These are phyloP conservation scores for Heteropelma amictum DNA, from an alignment of 2,888 invertebrate species.

Conservation along the genomic window DNA sequence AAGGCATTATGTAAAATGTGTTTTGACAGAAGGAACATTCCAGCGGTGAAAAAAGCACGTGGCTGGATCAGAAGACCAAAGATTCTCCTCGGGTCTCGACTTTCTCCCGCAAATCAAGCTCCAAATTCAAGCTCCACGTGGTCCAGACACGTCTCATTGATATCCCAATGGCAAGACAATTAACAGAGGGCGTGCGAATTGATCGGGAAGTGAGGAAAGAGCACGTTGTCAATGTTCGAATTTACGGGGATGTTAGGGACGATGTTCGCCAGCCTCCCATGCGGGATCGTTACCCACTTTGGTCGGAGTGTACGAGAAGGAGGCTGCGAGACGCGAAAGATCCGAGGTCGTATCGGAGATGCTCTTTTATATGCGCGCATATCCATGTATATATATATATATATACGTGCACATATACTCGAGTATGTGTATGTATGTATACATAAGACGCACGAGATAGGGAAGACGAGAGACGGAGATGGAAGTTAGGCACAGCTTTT, in stretches of 20 bases:
- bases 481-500: conserved; percentile 21
- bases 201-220: conserved; percentile 48
- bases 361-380: not conserved
- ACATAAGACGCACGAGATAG: not conserved
- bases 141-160: too few relatives aligned
- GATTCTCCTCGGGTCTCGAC: too few relatives aligned
- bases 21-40: too few relatives aligned
- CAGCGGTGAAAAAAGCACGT: too few relatives aligned
- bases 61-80: too few relatives aligned
- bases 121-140: too few relatives aligned
- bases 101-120: too few relatives aligned
- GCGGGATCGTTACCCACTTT: conserved; percentile 15
- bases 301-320: conserved; percentile 15
- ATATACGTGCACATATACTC: not conserved
- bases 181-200: conserved; percentile 33
- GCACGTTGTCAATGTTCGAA: conserved; percentile 67
- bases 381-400: not conserved
- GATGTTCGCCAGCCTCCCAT: conserved; percentile 27
- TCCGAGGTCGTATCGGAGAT: conserved; percentile 28
- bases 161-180: too few relatives aligned
- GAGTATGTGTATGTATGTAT: not conserved
- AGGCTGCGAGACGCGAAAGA: conserved; percentile 29
- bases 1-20: too few relatives aligned
- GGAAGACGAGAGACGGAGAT: conserved; percentile 9
- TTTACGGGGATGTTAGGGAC: conserved; percentile 63